Evolutionary conservation across 1,140 invertebrate genomes (phyloP).

Genomic region (Drosophila asahinai): DNA sequence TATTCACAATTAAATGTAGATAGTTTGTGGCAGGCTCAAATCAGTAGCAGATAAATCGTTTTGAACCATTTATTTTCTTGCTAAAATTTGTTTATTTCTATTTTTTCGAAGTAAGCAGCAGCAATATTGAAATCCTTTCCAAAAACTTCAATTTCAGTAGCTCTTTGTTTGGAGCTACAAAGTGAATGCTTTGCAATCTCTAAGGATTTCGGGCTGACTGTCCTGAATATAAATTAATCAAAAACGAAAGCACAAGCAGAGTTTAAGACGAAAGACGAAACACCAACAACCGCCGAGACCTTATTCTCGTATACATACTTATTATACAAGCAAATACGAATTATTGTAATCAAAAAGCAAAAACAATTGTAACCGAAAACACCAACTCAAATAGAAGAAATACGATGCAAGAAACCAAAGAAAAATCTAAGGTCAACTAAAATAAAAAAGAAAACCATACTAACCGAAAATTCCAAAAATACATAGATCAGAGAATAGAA

Average conservation of each 20-base stretch:
- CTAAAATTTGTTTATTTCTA: too few species aligned
- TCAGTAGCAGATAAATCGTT: too few species aligned
- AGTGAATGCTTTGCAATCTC: conserved; percentile 13
- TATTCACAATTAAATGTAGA: too few species aligned
- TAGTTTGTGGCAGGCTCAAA: too few species aligned
- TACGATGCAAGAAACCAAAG: conserved; percentile 6
- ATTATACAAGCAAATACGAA: conserved; percentile 37
- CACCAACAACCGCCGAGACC: conserved; percentile 51
- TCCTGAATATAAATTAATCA: conserved; percentile 7
- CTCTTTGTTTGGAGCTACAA: neutral
- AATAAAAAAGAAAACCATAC: conserved; percentile 33
- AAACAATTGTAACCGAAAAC: conserved; percentile 35
- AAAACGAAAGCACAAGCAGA: conserved; percentile 22
- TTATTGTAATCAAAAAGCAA: conserved; percentile 31
- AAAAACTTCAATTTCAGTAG: neutral
- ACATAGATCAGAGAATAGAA: conserved; percentile 11
- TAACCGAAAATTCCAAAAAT: conserved; percentile 59
- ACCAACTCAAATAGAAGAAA: conserved; percentile 21
- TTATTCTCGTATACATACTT: conserved; percentile 38
- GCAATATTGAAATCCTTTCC: neutral
- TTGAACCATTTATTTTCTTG: too few species aligned
- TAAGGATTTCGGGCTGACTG: neutral
- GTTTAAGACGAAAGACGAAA: conserved; percentile 39
- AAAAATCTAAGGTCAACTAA: conserved; percentile 6
- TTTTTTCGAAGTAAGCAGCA: neutral